These are phyloP conservation scores for Rutpela maculata DNA, from an alignment of 2,888 invertebrate species.

Conservation along the genomic window DNA sequence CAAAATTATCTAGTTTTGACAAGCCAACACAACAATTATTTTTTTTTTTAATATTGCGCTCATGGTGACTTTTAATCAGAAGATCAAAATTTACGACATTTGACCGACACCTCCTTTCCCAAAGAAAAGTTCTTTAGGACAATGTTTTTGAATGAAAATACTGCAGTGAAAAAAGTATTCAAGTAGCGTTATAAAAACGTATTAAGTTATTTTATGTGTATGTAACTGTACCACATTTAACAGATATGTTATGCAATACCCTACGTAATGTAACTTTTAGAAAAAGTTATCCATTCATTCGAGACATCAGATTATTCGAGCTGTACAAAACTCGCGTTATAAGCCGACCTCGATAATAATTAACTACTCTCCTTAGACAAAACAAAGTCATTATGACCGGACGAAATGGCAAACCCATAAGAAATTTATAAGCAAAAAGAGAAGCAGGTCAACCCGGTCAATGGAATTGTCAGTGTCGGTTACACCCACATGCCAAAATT, in stretches of 20 bases:
- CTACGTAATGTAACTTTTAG: not conserved
- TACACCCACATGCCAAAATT: constrained; percentile 47
- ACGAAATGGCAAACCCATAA: constrained; percentile 1
- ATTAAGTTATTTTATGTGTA: no score
- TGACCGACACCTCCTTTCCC: no score
- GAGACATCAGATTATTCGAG: not conserved
- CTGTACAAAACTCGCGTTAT: not conserved
- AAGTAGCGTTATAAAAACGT: no score
- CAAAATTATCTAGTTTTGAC: no score
- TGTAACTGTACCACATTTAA: not conserved
- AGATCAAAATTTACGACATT: no score
- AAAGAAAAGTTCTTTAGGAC: no score
- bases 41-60: no score
- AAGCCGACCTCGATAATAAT: constrained; percentile 14
- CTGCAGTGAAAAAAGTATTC: no score
- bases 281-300: not conserved
- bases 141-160: no score
- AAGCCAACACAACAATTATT: no score
- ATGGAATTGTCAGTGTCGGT: constrained; percentile 40
- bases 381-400: constrained; percentile 14
- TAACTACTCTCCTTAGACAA: constrained; percentile 26
- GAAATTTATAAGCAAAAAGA: constrained; percentile 35
- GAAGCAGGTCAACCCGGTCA: constrained; percentile 35
- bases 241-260: not conserved
- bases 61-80: no score